These are phyloP conservation scores for Drosophila paramelanica DNA, from an alignment of 2,888 invertebrate genomes.

Conservation along the genomic window DNA sequence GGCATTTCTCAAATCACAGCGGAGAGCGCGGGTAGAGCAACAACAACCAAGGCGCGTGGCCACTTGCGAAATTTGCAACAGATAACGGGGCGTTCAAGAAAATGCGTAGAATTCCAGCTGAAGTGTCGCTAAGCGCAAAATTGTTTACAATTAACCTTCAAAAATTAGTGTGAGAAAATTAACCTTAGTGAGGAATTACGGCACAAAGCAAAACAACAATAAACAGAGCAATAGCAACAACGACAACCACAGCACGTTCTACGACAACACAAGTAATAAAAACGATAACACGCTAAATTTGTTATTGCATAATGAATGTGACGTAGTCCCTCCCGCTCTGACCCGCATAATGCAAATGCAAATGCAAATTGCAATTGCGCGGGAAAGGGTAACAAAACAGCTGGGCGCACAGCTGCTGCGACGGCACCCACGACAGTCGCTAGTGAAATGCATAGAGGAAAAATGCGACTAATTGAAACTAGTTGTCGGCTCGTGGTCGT, in stretches of 20 bases:
- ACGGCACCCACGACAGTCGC: conserved; percentile 38
- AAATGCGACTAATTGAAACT: conserved; percentile 69
- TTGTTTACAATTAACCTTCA: conserved; percentile 71
- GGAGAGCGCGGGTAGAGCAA: neutral
- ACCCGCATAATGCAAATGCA: conserved; percentile 29
- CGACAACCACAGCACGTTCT: conserved; percentile 33
- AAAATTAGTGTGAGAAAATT: conserved; percentile 71
- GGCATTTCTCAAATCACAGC: conserved; percentile 48
- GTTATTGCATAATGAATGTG: conserved; percentile 67
- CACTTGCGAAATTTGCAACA: conserved; percentile 39
- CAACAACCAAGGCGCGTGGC: conserved; percentile 51
- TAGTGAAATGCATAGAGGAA: conserved; percentile 59
- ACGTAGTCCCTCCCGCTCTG: conserved; percentile 22
- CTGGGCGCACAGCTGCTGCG: conserved; percentile 55
- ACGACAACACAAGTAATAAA: conserved; percentile 44
- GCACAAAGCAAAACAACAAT: conserved; percentile 49
- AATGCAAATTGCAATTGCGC: conserved; percentile 70
- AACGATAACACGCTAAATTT: conserved; percentile 69
- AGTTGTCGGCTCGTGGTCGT: conserved; percentile 47
- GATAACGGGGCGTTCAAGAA: conserved; percentile 3
- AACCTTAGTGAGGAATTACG: conserved; percentile 72
- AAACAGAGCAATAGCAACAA: conserved; percentile 39
- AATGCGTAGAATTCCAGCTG: conserved; percentile 20
- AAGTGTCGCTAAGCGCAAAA: conserved; percentile 38
- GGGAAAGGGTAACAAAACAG: conserved; percentile 59